These are phyloP conservation scores for Nettapus auritus DNA, from an alignment of 2,113 vertebrate species.

Conservation along the genomic window DNA sequence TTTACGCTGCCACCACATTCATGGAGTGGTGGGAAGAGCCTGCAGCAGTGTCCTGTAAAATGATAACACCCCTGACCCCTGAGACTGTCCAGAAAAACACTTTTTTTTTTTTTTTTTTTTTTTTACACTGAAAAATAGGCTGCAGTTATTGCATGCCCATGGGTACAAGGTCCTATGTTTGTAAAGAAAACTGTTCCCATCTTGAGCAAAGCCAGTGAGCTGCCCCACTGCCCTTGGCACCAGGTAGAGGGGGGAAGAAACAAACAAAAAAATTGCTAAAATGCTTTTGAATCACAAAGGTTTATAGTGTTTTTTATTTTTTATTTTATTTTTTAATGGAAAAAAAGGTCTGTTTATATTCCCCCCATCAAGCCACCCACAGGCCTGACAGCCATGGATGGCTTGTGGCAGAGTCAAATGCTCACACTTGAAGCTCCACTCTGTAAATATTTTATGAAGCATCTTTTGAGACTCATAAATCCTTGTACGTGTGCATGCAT, in stretches of 20 bases:
- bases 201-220: accelerated
- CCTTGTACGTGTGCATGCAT: neutral
- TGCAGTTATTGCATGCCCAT: accelerated
- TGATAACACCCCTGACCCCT: accelerated
- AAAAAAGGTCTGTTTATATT: constrained; percentile 67
- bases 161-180: neutral
- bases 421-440: neutral
- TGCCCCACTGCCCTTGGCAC: neutral
- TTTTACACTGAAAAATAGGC: neutral
- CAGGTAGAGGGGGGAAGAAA: accelerated
- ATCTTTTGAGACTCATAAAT: constrained; percentile 71
- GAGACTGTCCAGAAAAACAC: neutral
- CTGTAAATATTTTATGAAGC: constrained; percentile 73
- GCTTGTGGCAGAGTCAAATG: neutral
- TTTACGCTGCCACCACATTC: too few species aligned
- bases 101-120: neutral
- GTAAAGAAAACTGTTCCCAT: neutral
- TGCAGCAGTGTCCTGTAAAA: neutral
- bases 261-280: neutral
- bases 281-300: neutral
- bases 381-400: constrained; percentile 14
- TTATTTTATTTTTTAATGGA: constrained; percentile 38
- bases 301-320: neutral
- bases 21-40: neutral
- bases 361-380: constrained; percentile 58